Percentiles rank a stretch among this genome's conserved stretches.
These are phyloP conservation scores for Hydroisotoma schaefferi DNA, from an alignment of 2,888 invertebrate genomes.

Conservation along the genomic window DNA sequence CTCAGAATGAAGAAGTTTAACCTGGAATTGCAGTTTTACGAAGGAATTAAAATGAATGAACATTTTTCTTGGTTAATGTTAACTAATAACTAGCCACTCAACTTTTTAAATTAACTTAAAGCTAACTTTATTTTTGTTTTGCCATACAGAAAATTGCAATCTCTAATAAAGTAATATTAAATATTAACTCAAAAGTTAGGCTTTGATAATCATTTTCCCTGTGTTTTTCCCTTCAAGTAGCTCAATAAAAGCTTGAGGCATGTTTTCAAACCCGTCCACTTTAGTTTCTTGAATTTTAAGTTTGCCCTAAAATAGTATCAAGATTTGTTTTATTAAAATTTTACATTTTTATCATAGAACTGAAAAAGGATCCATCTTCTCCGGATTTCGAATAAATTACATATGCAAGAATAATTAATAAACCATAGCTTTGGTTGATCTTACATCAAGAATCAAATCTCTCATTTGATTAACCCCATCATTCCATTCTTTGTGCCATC, in stretches of 20 bases:
- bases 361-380: neutral
- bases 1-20: no score
- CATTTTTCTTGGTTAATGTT: no score
- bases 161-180: no score
- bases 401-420: neutral
- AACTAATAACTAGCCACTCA: no score
- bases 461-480: constrained; percentile 57
- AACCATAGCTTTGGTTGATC: no score
- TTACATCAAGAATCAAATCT: constrained; percentile 43
- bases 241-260: constrained; percentile 66
- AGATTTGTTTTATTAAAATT: constrained; percentile 1
- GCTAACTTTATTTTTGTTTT: no score
- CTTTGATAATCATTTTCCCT: constrained; percentile 69
- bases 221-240: constrained; percentile 64
- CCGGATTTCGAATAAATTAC: neutral
- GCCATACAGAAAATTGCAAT: no score
- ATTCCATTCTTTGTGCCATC: constrained; percentile 61
- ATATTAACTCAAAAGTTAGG: no score
- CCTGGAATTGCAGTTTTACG: no score
- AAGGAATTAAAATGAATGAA: no score
- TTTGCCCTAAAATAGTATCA: constrained; percentile 58
- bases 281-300: constrained; percentile 66
- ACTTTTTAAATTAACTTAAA: no score
- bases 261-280: constrained; percentile 69
- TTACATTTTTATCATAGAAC: neutral